These are phyloP conservation scores for Leptura quadrifasciata DNA, from an alignment of 2,888 invertebrate genomes.

Conservation along the genomic window DNA sequence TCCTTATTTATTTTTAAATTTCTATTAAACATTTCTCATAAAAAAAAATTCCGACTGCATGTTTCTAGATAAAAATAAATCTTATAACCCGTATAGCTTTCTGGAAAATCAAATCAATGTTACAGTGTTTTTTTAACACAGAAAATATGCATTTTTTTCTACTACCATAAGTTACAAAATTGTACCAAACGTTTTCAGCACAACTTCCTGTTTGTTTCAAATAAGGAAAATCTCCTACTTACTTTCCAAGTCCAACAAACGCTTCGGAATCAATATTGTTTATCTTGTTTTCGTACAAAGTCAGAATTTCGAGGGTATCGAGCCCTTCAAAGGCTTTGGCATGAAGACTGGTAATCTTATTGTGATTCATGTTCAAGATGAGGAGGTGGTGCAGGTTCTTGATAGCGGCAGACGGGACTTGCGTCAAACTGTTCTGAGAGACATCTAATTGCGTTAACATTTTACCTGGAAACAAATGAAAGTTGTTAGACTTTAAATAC, in stretches of 20 bases:
- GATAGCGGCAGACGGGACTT: constrained; percentile 88
- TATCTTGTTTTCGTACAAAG: constrained; percentile 91
- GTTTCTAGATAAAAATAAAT: too few relatives aligned
- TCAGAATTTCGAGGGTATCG: constrained; percentile 90
- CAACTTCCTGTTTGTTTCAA: too few relatives aligned
- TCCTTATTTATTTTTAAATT: too few relatives aligned
- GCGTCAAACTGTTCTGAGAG: constrained; percentile 87
- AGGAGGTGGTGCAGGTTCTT: constrained; percentile 88
- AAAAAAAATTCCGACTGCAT: too few relatives aligned
- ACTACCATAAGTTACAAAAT: too few relatives aligned
- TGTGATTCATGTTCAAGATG: constrained; percentile 93
- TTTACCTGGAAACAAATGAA: constrained; percentile 78
- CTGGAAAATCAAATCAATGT: too few relatives aligned
- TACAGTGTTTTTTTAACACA: too few relatives aligned
- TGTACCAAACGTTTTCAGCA: too few relatives aligned
- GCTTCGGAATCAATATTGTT: constrained; percentile 87
- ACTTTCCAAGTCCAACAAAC: constrained; percentile 92
- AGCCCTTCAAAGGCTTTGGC: constrained; percentile 90
- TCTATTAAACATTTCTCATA: too few relatives aligned
- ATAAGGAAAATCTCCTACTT: constrained; percentile 71
- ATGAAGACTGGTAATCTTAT: constrained; percentile 86
- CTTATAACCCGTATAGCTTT: too few relatives aligned
- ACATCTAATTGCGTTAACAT: constrained; percentile 92
- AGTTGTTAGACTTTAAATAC: neutral
- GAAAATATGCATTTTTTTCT: too few relatives aligned